Base-by-base conservation (phyloP, 2,888 invertebrate species). In the Nymphalis urticae region DNA sequence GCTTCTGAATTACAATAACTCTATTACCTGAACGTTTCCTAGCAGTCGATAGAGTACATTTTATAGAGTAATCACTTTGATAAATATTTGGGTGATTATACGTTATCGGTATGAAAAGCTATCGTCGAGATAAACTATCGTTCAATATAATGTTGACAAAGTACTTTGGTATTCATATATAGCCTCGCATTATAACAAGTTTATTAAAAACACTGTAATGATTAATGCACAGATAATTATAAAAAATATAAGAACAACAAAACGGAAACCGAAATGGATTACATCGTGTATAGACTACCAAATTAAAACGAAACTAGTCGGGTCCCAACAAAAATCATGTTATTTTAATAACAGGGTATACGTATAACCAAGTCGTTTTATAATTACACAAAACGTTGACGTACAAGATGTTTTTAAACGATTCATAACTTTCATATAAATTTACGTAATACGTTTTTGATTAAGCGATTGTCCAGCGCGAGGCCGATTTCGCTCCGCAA, bases 41-140 rank as follows among this genome's bases (percentile, higher is more conserved):
- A 9, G 42, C 13, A 10, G 19, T 58, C 13, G 8, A 32, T 42
- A 24, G 8, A 7, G n/a, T 48, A 56, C 16, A 58, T 50, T 50
- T 62, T 67, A 67, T 62, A 21, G 21, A n/a, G 61, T 50, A 58
- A 67, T 62, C 32, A 62, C 51, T 51, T 47, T 27, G 56, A 50
- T 51, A 67, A 36, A 60, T 58, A 50, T 58, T 58, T 51, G 53
- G 51, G 48, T 42, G 61, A 58, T 63, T 42, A 58, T 51, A 42
- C 58, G 21, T 69, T 74, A 69, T 71, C 74, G 74, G 73, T 42
- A 72, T 77, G 63, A 67, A 19, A 5, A 66, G 19, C 64, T 78
- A 79, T 79, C 79, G 24, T 53, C 75, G n/a, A 62, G 69, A 76
- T 79, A 78, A 27, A 66, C 66, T 82, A 82, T 82, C 83, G 66